Conservation (phyloP, 2,797 vertebrate genomes). For the Hapalemur alaotrensis region DNA sequence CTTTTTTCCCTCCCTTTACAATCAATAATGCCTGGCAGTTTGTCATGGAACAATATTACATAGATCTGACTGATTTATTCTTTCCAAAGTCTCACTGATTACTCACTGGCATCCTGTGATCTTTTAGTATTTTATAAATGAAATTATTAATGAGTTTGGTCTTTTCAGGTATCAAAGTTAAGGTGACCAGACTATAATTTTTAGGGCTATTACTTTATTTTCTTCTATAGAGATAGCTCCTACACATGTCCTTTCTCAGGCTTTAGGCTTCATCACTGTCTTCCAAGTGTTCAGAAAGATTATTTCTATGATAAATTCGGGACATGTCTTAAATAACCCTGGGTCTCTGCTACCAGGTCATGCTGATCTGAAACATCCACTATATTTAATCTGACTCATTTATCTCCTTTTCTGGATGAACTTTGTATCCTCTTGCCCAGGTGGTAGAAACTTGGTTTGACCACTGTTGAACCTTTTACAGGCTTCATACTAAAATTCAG, state of each 20-base stretch:
- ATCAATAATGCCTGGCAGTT: neutral
- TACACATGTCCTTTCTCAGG: neutral
- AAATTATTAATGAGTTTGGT: conserved; percentile 31
- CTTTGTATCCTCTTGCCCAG: neutral
- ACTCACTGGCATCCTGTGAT: neutral
- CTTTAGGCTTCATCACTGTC: neutral
- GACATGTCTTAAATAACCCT: conserved; percentile 2
- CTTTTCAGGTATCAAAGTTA: conserved; percentile 36
- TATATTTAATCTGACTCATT: conserved; percentile 31
- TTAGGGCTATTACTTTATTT: neutral
- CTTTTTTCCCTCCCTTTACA: neutral
- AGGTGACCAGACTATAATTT: conserved; percentile 24
- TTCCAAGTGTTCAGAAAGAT: neutral
- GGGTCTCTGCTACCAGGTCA: neutral
- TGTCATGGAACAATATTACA: neutral
- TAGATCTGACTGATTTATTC: conserved; percentile 6
- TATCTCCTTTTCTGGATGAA: conserved; percentile 19
- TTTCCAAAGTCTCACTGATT: neutral
- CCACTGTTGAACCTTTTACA: neutral
- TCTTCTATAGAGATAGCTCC: neutral
- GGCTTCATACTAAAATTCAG: neutral
- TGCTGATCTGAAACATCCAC: neutral
- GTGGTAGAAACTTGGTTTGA: conserved; percentile 2
- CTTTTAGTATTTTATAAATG: conserved; percentile 22
- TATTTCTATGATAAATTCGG: neutral